Evolutionary conservation across 2,888 invertebrate genomes (phyloP).

Genomic region (Gari tellinella): DNA sequence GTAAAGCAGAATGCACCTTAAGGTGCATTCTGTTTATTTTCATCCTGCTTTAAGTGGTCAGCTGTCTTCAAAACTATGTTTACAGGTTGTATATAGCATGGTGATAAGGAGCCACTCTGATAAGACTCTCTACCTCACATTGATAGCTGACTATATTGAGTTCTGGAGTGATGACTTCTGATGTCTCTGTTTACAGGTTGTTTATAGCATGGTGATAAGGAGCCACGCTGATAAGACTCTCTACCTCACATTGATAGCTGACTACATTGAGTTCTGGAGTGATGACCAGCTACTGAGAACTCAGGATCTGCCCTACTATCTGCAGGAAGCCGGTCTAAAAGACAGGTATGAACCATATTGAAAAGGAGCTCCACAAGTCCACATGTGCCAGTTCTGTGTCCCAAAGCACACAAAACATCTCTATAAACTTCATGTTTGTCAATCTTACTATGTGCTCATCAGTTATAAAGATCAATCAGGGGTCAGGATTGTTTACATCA

Average conservation of each 20-base stretch:
- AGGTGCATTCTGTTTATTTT: no score
- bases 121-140: conserved; percentile 54
- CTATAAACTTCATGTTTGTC: no score
- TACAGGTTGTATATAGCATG: conserved; percentile 69
- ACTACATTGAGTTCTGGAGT: conserved; percentile 75
- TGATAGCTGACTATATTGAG: conserved; percentile 72
- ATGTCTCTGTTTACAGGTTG: conserved; percentile 60
- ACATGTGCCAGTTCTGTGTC: no score
- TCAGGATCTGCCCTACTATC: conserved; percentile 69
- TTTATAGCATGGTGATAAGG: conserved; percentile 55
- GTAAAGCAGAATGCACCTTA: no score
- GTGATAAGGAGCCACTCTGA: conserved; percentile 45
- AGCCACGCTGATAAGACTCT: conserved; percentile 21
- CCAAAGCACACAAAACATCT: no score
- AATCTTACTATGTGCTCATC: no score
- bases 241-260: conserved; percentile 70
- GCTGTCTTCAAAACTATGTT: no score
- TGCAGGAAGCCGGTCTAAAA: conserved; percentile 61
- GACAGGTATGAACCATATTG: conserved; percentile 68
- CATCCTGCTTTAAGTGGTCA: no score
- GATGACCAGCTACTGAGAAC: conserved; percentile 46
- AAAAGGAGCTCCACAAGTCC: no score
- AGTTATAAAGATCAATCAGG: no score
- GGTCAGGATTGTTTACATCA: no score
- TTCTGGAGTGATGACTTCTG: no score